Percentiles rank a stretch among this genome's conserved stretches.
Conservation (phyloP, 2,113 vertebrate species). For the Albula glossodonta region DNA sequence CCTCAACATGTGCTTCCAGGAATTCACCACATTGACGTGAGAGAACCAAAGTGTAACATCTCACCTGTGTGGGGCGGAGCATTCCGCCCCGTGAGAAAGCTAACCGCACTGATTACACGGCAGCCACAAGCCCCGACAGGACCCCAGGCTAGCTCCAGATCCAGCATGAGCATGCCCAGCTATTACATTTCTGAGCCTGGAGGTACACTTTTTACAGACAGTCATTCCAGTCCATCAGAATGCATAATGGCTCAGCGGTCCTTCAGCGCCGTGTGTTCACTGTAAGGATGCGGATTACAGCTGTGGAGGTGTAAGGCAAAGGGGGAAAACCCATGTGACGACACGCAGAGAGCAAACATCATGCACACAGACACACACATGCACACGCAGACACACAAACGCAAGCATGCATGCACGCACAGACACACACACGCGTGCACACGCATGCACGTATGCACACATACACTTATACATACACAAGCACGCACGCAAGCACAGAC, state of each 20-base stretch:
- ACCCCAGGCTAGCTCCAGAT: background rate
- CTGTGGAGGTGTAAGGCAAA: background rate
- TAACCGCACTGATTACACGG: conserved; percentile 26
- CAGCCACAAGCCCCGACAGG: conserved; percentile 39
- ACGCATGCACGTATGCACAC: no score
- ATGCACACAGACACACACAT: no score
- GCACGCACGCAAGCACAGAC: no score
- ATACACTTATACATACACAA: no score
- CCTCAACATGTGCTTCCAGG: conserved; percentile 21
- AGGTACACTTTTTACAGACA: background rate
- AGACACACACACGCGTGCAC: no score
- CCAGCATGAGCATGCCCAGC: background rate
- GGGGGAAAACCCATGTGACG: background rate
- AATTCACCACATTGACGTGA: conserved; percentile 32
- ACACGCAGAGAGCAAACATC: background rate
- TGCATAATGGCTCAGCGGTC: background rate
- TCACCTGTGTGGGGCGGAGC: conserved; percentile 19
- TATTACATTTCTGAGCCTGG: background rate
- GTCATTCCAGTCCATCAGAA: background rate
- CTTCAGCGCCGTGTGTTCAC: background rate
- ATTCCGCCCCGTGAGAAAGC: conserved; percentile 43
- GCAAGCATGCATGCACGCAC: no score
- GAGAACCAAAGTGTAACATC: conserved; percentile 42
- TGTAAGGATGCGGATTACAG: background rate
- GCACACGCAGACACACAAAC: no score